Percentiles rank a stretch among this genome's conserved stretches.
These are phyloP conservation scores for Parascotia fuliginaria DNA, from an alignment of 2,888 invertebrate species.

Conservation along the genomic window DNA sequence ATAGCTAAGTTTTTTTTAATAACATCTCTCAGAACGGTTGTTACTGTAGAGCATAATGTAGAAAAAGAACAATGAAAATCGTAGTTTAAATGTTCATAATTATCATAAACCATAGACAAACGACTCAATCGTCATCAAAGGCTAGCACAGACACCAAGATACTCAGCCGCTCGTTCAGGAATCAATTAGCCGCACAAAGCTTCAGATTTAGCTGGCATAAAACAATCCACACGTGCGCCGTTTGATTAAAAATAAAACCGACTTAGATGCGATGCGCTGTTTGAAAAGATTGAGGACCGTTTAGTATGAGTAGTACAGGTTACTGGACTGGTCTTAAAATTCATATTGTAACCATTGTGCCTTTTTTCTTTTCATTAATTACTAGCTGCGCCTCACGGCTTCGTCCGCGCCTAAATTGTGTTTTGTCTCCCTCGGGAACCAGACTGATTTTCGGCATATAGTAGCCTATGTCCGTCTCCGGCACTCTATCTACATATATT, in stretches of 20 bases:
- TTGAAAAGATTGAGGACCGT: slow-evolving; percentile 57
- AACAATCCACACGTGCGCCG: slow-evolving; percentile 65
- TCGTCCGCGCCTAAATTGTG: too few relatives aligned
- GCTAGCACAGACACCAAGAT: slow-evolving; percentile 37
- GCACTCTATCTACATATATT: too few relatives aligned
- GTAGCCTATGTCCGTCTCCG: too few relatives aligned
- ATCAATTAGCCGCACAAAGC: slow-evolving; percentile 77
- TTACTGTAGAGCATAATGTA: too few relatives aligned
- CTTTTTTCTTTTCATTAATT: too few relatives aligned
- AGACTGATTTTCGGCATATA: too few relatives aligned
- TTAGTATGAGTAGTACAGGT: slow-evolving; percentile 22
- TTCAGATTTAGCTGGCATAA: slow-evolving; percentile 63
- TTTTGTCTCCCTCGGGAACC: too few relatives aligned
- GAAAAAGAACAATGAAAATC: too few relatives aligned
- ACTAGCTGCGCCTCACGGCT: too few relatives aligned
- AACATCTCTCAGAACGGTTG: too few relatives aligned
- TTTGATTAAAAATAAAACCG: slow-evolving; percentile 75
- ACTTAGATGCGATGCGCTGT: slow-evolving; percentile 62
- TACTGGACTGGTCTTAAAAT: not conserved
- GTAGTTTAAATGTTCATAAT: too few relatives aligned
- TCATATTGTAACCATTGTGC: not conserved
- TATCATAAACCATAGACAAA: slow-evolving; percentile 31
- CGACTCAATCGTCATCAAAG: slow-evolving; percentile 65
- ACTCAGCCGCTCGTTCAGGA: slow-evolving; percentile 67
- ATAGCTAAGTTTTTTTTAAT: too few relatives aligned